Evolutionary conservation across 2,113 vertebrate species (phyloP).

Genomic region (Aphelocoma coerulescens): DNA sequence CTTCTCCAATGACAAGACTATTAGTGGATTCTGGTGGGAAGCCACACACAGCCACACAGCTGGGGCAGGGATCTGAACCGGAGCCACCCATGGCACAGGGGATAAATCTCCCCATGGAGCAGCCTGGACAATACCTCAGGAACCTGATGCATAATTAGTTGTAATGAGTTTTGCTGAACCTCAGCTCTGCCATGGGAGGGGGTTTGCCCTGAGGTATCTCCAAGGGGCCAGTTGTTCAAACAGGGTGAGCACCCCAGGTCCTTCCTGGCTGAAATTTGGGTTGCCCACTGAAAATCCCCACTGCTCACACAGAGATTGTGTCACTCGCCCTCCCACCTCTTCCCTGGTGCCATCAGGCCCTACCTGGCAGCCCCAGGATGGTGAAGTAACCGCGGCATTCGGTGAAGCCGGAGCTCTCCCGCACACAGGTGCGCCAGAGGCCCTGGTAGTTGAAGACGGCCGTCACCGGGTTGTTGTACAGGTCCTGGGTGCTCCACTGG

Average conservation of each 20-base stretch:
- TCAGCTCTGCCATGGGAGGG: neutral
- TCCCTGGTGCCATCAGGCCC: neutral
- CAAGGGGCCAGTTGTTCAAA: neutral
- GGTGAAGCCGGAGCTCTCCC: constrained; percentile 85
- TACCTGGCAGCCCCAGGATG: constrained; percentile 90
- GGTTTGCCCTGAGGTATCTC: neutral
- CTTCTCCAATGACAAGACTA: neutral
- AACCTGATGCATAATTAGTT: neutral
- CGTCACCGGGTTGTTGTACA: constrained; percentile 82
- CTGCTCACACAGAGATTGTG: fast-evolving
- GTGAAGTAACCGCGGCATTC: constrained; percentile 89
- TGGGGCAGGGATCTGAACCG: fast-evolving
- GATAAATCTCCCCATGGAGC: fast-evolving
- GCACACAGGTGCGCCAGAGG: constrained; percentile 86
- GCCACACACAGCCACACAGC: neutral
- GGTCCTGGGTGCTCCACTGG: constrained; percentile 89
- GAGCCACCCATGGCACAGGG: fast-evolving
- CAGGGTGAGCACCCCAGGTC: fast-evolving
- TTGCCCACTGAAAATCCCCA: fast-evolving
- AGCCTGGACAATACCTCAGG: neutral
- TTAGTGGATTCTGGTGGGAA: neutral
- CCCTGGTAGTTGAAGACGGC: constrained; percentile 85
- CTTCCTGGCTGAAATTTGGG: neutral
- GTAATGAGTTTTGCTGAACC: neutral
- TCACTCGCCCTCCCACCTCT: fast-evolving